Percentiles rank a stretch among this genome's conserved stretches.
phyloP scores from a whole-genome alignment of 2,797 vertebrate genomes.

The Takifugu rubripes region DNA sequence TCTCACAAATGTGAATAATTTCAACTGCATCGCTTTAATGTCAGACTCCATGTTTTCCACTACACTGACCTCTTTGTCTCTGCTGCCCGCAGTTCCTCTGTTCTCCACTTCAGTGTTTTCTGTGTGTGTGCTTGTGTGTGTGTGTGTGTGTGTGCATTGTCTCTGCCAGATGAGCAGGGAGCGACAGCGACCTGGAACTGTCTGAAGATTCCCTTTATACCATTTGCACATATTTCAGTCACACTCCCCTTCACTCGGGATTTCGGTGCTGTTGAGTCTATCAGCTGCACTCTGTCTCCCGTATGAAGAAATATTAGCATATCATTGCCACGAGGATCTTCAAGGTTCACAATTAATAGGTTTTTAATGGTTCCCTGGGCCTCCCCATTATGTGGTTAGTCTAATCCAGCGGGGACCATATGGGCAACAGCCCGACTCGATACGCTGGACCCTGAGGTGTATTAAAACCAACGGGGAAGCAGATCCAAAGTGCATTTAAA shows the following conservation, averaged over 20 bases:
- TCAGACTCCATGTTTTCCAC: constrained; percentile 67
- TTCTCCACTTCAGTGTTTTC: constrained; percentile 22
- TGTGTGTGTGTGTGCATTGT: constrained; percentile 20
- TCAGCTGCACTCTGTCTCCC: constrained; percentile 34
- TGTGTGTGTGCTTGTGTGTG: constrained; percentile 16
- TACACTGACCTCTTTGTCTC: constrained; percentile 74
- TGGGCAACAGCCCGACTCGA: constrained; percentile 64
- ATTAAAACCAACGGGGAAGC: constrained; percentile 48
- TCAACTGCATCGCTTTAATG: constrained; percentile 68
- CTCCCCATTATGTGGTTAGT: constrained; percentile 65
- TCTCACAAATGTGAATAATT: constrained; percentile 41
- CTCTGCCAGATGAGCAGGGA: constrained; percentile 39
- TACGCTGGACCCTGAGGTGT: constrained; percentile 57
- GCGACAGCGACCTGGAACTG: constrained; percentile 48
- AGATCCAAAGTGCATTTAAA: constrained; percentile 57
- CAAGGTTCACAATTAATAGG: constrained; percentile 71
- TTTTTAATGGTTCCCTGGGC: constrained; percentile 74
- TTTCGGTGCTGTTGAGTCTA: constrained; percentile 23
- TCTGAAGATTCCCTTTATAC: constrained; percentile 30
- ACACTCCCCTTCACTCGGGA: constrained; percentile 15
- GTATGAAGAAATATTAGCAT: constrained; percentile 70
- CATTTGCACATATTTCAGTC: constrained; percentile 20
- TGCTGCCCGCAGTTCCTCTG: constrained; percentile 51
- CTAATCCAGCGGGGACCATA: constrained; percentile 70
- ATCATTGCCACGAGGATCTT: constrained; percentile 62